These are phyloP conservation scores for Porphyrio hochstetteri DNA, from an alignment of 2,113 vertebrate genomes.

Conservation along the genomic window DNA sequence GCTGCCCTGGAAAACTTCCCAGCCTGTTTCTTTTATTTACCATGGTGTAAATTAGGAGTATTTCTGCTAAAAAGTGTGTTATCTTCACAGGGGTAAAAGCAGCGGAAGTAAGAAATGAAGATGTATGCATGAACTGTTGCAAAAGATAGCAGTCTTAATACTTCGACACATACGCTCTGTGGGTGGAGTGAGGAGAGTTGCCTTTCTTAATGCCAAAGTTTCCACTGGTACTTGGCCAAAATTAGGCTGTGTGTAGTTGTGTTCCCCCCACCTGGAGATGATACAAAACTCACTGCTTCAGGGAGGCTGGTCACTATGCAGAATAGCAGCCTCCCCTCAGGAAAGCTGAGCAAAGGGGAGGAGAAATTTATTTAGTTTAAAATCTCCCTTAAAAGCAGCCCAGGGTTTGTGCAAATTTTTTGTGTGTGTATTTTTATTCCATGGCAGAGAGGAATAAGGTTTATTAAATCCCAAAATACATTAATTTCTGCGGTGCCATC, in stretches of 20 bases:
- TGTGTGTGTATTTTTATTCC: neutral
- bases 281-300: neutral
- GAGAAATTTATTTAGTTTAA: neutral
- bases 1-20: neutral
- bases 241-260: neutral
- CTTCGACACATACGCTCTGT: neutral
- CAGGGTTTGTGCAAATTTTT: neutral
- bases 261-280: neutral
- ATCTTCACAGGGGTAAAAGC: neutral
- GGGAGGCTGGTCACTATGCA: neutral
- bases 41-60: neutral
- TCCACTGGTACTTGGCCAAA: neutral
- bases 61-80: neutral
- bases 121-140: neutral
- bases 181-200: constrained; percentile 6
- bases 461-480: neutral
- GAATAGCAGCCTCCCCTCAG: neutral
- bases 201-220: neutral
- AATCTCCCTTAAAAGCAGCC: neutral
- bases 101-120: neutral
- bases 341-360: neutral
- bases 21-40: neutral
- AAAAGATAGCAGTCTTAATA: neutral
- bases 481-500: neutral
- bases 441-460: neutral